Percentiles rank a stretch among this genome's conserved stretches.
Conservation (phyloP, 2,797 vertebrate species). For the Odontamblyopus lacepedii region DNA sequence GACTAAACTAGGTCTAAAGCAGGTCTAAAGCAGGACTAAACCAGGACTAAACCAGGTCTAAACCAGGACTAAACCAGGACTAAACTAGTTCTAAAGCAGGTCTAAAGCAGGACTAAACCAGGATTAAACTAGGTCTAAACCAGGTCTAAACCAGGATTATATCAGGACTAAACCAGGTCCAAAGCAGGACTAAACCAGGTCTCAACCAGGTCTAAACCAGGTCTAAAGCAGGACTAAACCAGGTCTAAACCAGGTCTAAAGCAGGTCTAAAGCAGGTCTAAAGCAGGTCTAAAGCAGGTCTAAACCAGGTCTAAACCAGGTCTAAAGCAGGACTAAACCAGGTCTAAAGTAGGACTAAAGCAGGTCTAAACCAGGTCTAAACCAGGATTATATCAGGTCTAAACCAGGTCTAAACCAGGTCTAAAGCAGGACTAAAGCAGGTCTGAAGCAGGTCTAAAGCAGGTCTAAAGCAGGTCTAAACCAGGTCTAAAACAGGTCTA, state of each 20-base stretch:
- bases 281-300: too few relatives aligned
- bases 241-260: too few relatives aligned
- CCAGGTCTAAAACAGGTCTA: background rate
- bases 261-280: too few relatives aligned
- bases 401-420: background rate
- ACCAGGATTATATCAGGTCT: background rate
- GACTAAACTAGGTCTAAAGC: background rate
- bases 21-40: background rate
- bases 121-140: background rate
- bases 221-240: too few relatives aligned
- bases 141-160: background rate
- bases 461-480: background rate
- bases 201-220: too few relatives aligned
- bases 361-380: too few relatives aligned
- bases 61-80: background rate
- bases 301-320: background rate
- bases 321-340: background rate
- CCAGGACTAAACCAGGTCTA: too few relatives aligned
- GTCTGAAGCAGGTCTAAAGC: background rate
- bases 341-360: background rate
- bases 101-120: too few relatives aligned
- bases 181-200: too few relatives aligned
- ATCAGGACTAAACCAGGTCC: too few relatives aligned
- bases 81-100: background rate
- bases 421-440: background rate